Conservation (phyloP, 2,113 vertebrate species). For the Tor tambroides region DNA sequence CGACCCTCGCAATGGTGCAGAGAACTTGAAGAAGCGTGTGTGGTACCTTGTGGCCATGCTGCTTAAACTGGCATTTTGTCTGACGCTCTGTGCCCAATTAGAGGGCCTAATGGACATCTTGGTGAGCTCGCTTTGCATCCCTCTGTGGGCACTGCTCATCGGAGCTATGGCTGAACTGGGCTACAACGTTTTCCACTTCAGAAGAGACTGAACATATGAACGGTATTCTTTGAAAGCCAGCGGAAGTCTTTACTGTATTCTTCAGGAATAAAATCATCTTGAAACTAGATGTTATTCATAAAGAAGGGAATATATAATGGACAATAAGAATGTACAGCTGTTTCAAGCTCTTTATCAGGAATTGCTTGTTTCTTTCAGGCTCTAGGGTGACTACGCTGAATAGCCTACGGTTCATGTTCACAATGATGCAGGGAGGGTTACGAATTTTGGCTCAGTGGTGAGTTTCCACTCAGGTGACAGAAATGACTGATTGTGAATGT, state of each 20-base stretch:
- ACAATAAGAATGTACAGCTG: slow-evolving; percentile 25
- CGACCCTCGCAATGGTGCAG: slow-evolving; percentile 87
- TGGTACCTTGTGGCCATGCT: slow-evolving; percentile 94
- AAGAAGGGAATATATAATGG: background rate
- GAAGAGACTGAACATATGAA: slow-evolving; percentile 79
- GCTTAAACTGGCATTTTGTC: slow-evolving; percentile 91
- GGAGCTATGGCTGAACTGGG: slow-evolving; percentile 91
- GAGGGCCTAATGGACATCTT: slow-evolving; percentile 80
- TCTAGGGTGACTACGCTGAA: background rate
- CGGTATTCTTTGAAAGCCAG: background rate
- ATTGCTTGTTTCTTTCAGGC: slow-evolving; percentile 18
- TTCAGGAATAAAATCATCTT: slow-evolving; percentile 26
- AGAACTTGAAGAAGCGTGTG: slow-evolving; percentile 86
- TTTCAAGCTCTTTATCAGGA: slow-evolving; percentile 24
- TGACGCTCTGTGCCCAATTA: slow-evolving; percentile 88
- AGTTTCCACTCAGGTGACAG: slow-evolving; percentile 40
- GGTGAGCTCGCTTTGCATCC: slow-evolving; percentile 89
- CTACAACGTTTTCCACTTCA: slow-evolving; percentile 87
- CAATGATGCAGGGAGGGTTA: slow-evolving; percentile 6
- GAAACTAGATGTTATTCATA: slow-evolving; percentile 14
- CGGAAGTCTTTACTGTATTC: slow-evolving; percentile 10
- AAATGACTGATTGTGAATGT: slow-evolving; percentile 17
- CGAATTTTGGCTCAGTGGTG: background rate
- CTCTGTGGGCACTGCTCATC: slow-evolving; percentile 88
- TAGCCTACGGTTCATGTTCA: background rate